Base-by-base conservation (phyloP, 1,140 invertebrate genomes). In the Magallana gigas region DNA sequence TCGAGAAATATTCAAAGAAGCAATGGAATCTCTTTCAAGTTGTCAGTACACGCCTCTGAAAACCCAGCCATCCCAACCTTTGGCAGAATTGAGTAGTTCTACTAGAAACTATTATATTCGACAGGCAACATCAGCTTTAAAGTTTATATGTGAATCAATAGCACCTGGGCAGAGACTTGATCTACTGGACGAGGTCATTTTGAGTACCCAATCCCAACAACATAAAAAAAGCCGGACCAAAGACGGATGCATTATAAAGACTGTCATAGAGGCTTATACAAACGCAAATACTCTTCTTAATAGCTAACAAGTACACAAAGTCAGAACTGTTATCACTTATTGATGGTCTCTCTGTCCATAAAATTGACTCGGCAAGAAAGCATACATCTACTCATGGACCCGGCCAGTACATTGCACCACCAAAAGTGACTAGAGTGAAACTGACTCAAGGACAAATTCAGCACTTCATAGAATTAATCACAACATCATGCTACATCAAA, bases 381-480 rank as follows among this genome's bases (percentile, higher is more conserved):
- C 48, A 86, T 82, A 71, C 85, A 14, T 14, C 57, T 59, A 86
- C 76, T 81, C 85, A 86, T 81, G 85, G 85, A 36, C 80, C 29
- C 23, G 56, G 8, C 85, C 23, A 23, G 23, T 23, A 23, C 23
- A 23, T 23, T 23, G 23, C 23, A 23, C 23, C 85, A 82, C 57
- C 76, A 62, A 86, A 86, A 58, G 48, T 86, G 8, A 36, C 18
- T 16, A 59, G 85, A 56, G 36, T 86, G 16, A 23, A 71, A 1
- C 2, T 86, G 11, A 59, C 76, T n/a, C 59, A 86, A 62, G n/a
- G 9, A n/a, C 8, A 82, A 64, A 86, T 86, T 56, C 68, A 86
- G 14, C 71, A 86, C n/a, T 86, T 81, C 14, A 85, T 85, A 9
- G n/a, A 85, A 58, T 85, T 85, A 11, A 76, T 85, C n/a, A 80